Conservation (phyloP, 2,797 vertebrate genomes). For the Staurois parvus region DNA sequence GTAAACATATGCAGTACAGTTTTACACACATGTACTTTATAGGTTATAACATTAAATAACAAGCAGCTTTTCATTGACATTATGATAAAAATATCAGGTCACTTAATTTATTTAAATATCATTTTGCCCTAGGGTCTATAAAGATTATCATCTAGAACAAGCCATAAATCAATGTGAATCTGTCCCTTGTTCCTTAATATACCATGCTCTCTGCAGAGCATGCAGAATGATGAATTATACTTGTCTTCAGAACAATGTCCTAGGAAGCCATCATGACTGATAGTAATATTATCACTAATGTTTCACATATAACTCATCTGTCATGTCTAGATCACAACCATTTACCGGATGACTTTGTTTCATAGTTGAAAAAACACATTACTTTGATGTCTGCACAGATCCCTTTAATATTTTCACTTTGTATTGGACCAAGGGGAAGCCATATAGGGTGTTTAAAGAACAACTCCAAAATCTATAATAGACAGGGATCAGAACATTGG, state of each 20-base stretch:
- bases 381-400: conserved; percentile 5
- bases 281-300: conserved; percentile 46
- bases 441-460: too few relatives aligned
- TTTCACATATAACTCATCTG: conserved; percentile 46
- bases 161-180: conserved; percentile 12
- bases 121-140: background rate
- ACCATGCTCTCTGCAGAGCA: background rate
- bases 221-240: conserved; percentile 39
- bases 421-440: background rate
- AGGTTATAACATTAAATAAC: background rate
- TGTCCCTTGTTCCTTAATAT: conserved; percentile 30
- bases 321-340: conserved; percentile 48
- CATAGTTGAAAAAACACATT: conserved; percentile 32
- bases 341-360: conserved; percentile 52
- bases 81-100: conserved; percentile 2
- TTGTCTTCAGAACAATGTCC: conserved; percentile 46
- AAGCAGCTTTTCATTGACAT: background rate
- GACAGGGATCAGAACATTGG: too few relatives aligned
- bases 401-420: conserved; percentile 15
- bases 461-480: background rate
- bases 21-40: background rate
- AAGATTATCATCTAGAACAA: conserved; percentile 17
- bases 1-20: background rate
- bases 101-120: conserved; percentile 32
- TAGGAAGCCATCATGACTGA: conserved; percentile 48